These are phyloP conservation scores for Brachyhypopomus gauderio DNA, from an alignment of 2,113 vertebrate species.

Conservation along the genomic window DNA sequence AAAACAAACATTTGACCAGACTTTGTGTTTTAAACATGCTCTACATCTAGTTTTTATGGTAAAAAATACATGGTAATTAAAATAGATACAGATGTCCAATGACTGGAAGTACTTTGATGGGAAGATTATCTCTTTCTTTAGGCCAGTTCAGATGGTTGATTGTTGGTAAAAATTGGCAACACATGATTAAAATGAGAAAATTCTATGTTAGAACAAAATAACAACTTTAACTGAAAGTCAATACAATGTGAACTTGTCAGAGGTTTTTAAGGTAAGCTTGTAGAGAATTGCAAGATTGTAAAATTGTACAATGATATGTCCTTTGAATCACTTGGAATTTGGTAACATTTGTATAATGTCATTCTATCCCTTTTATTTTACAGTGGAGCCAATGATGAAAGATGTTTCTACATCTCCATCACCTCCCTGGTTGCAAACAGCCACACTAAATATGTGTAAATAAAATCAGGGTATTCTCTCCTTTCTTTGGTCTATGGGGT, in stretches of 20 bases:
- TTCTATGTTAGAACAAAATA: not conserved
- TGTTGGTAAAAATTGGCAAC: not conserved
- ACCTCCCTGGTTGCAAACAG: not conserved
- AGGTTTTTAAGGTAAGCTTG: not conserved
- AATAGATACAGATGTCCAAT: too few relatives aligned
- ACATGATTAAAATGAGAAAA: not conserved
- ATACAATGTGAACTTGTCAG: slow-evolving; percentile 15
- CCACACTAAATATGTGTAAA: not conserved
- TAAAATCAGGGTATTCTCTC: slow-evolving; percentile 43
- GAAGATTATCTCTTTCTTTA: not conserved
- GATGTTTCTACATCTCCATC: not conserved
- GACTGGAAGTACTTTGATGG: too few relatives aligned
- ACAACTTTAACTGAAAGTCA: not conserved
- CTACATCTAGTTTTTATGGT: not conserved
- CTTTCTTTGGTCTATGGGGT: slow-evolving; percentile 73
- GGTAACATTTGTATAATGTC: not conserved
- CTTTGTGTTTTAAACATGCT: not conserved
- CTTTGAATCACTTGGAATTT: not conserved
- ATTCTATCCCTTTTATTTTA: not conserved
- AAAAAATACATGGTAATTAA: too few relatives aligned
- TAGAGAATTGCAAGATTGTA: not conserved
- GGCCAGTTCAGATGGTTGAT: not conserved
- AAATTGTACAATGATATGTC: not conserved
- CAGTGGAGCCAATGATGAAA: not conserved
- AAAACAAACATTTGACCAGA: not conserved